Evolutionary conservation across 1,140 invertebrate genomes (phyloP).

Genomic region (Brachionus plicatilis): DNA sequence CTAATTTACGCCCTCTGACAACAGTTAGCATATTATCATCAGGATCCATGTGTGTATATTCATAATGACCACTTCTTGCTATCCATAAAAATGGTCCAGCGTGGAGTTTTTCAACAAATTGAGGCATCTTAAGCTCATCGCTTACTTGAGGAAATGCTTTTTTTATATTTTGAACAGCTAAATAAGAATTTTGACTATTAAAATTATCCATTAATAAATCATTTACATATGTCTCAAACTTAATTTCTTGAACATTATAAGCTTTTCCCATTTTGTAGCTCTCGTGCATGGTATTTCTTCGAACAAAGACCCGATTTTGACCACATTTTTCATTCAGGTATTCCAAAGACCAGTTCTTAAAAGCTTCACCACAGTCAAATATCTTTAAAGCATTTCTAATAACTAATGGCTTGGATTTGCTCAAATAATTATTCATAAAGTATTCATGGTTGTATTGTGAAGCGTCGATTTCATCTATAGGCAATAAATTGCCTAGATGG

Average conservation of each 20-base stretch:
- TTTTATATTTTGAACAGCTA: conserved; percentile 45
- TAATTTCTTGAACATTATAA: conserved; percentile 42
- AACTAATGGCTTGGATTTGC: neutral
- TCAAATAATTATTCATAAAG: neutral
- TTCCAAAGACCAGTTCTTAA: neutral
- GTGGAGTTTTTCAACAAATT: conserved; percentile 44
- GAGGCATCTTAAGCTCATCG: conserved; percentile 42
- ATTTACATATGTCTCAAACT: conserved; percentile 42
- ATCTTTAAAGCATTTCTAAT: neutral
- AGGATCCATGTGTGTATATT: conserved; percentile 44
- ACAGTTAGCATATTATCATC: conserved; percentile 44
- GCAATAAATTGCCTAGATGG: neutral
- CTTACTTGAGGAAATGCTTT: conserved; percentile 42
- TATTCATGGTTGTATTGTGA: neutral
- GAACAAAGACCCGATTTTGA: neutral
- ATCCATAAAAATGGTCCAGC: conserved; percentile 45
- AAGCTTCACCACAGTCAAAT: conserved; percentile 17
- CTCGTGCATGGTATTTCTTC: neutral
- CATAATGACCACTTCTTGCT: conserved; percentile 43
- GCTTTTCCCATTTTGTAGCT: conserved; percentile 41
- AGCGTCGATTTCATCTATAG: conserved; percentile 17
- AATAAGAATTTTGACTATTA: conserved; percentile 42
- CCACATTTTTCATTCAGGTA: conserved; percentile 5
- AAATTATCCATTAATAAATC: conserved; percentile 42
- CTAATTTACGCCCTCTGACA: conserved; percentile 42